phyloP scores from a whole-genome alignment of 2,797 vertebrate genomes.

The Gymnodraco acuticeps region DNA sequence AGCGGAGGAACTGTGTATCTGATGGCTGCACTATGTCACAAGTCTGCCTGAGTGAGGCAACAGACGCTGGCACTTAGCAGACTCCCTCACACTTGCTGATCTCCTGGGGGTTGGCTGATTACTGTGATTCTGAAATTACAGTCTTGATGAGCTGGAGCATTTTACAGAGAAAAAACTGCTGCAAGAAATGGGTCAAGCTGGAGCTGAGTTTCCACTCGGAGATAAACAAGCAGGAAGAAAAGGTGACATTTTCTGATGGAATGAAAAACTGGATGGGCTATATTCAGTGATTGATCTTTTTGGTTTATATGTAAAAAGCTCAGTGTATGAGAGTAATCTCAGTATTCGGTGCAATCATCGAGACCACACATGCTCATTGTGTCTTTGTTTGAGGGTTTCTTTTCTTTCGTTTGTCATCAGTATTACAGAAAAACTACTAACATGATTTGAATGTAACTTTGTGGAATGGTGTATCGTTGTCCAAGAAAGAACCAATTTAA shows the following conservation, averaged over 20 bases:
- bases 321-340: neutral
- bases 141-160: constrained; percentile 83
- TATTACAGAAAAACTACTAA: too few relatives aligned
- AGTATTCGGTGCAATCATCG: neutral
- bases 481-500: too few relatives aligned
- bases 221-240: constrained; percentile 33
- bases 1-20: constrained; percentile 48
- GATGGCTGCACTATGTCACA: constrained; percentile 73
- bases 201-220: constrained; percentile 51
- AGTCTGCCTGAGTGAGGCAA: constrained; percentile 72
- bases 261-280: constrained; percentile 24
- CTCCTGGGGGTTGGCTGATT: constrained; percentile 86
- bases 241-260: constrained; percentile 35
- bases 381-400: neutral
- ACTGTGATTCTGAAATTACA: constrained; percentile 88
- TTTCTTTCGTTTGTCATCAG: too few relatives aligned
- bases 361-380: neutral
- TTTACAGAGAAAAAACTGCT: constrained; percentile 70
- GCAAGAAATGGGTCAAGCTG: constrained; percentile 77
- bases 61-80: constrained; percentile 78
- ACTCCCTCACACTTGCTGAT: constrained; percentile 76
- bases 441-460: too few relatives aligned
- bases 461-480: too few relatives aligned
- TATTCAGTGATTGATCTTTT: constrained; percentile 36
- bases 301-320: neutral